A percentile compares a stretch with the other conserved stretches of the same genome.
phyloP scores from a whole-genome alignment of 2,797 vertebrate genomes.

The Coreius guichenoti region DNA sequence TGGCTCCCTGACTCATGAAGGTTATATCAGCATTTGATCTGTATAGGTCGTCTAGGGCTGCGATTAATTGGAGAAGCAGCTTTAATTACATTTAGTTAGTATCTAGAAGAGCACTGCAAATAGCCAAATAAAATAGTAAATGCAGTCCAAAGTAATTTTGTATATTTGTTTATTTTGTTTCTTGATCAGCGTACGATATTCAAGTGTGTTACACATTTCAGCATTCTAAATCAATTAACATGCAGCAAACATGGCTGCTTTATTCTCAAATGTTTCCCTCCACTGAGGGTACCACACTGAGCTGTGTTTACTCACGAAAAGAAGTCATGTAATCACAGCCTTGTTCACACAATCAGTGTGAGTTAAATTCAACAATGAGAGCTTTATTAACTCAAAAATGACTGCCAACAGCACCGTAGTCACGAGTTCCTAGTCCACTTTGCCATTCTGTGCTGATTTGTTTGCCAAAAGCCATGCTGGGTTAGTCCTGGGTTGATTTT shows the following conservation, averaged over 20 bases:
- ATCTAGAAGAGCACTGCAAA: constrained; percentile 1
- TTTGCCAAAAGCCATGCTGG: neutral
- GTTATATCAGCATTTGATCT: neutral
- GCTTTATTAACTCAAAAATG: constrained; percentile 32
- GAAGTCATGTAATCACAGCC: constrained; percentile 20
- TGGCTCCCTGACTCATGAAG: neutral
- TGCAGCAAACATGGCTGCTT: constrained; percentile 27
- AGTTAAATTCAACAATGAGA: constrained; percentile 16
- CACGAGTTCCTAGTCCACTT: neutral
- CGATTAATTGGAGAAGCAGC: neutral
- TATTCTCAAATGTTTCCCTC: constrained; percentile 18
- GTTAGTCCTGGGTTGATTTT: neutral
- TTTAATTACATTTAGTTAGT: neutral
- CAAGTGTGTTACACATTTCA: neutral
- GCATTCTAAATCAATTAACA: constrained; percentile 8
- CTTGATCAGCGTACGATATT: neutral
- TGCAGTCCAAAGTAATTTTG: neutral
- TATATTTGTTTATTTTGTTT: neutral
- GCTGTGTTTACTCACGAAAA: constrained; percentile 31
- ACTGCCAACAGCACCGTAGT: neutral
- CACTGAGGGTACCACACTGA: constrained; percentile 4
- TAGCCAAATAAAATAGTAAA: neutral
- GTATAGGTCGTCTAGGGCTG: neutral
- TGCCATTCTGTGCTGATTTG: neutral
- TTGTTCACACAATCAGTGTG: constrained; percentile 24